phyloP scores from a whole-genome alignment of 2,113 vertebrate genomes.

The Engraulis encrasicolus region DNA sequence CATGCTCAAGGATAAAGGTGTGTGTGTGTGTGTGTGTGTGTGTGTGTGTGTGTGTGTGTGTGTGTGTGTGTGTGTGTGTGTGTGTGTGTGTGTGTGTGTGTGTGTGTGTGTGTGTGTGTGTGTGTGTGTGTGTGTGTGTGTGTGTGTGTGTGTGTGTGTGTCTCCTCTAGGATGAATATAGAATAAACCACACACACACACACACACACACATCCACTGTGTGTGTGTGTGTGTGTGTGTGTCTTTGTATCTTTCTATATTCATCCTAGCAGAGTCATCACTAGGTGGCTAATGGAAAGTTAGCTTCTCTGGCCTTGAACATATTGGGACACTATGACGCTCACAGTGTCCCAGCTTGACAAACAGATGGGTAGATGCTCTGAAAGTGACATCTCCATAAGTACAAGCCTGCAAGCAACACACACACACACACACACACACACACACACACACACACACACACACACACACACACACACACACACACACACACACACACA shows the following conservation, averaged over 20 bases:
- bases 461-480: too few species aligned
- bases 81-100: not conserved
- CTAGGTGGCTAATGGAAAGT: constrained; percentile 50
- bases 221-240: not conserved
- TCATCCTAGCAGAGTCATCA: not conserved
- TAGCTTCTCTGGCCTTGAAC: constrained; percentile 56
- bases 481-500: too few species aligned
- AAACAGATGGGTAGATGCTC: constrained; percentile 64
- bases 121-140: not conserved
- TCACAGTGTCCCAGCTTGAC: constrained; percentile 53
- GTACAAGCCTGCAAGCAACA: constrained; percentile 2
- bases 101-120: not conserved
- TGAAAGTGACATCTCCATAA: constrained; percentile 65
- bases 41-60: not conserved
- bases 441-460: not conserved
- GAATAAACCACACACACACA: too few species aligned
- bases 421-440: not conserved
- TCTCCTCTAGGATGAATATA: too few species aligned
- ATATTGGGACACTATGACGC: constrained; percentile 49
- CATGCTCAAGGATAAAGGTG: not conserved
- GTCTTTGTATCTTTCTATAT: not conserved
- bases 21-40: not conserved
- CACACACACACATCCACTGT: too few species aligned
- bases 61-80: not conserved
- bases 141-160: too few species aligned